phyloP scores from a whole-genome alignment of 2,888 invertebrate genomes.

The Drosophila atripex region DNA sequence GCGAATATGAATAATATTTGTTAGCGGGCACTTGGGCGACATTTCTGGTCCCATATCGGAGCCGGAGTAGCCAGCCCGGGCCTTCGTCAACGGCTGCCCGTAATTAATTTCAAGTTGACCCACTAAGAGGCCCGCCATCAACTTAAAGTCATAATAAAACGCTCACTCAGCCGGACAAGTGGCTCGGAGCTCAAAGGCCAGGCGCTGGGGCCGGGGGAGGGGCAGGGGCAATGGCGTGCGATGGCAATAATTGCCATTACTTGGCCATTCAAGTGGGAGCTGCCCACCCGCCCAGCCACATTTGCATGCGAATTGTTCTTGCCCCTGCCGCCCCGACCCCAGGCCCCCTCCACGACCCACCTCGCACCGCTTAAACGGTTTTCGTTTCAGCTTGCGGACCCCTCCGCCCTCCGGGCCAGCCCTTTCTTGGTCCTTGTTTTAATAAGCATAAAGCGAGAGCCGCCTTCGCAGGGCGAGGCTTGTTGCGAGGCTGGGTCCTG shows the following conservation, averaged over 20 bases:
- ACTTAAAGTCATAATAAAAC: constrained; percentile 63
- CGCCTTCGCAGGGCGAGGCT: constrained; percentile 13
- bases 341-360: neutral
- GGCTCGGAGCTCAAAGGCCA: constrained; percentile 1
- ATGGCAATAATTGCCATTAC: constrained; percentile 72
- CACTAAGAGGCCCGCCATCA: constrained; percentile 58
- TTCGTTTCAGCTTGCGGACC: constrained; percentile 19
- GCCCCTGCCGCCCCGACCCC: constrained; percentile 9
- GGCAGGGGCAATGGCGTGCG: constrained; percentile 57
- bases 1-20: neutral
- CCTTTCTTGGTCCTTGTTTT: neutral
- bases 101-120: constrained; percentile 75
- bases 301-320: constrained; percentile 61
- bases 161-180: constrained; percentile 42
- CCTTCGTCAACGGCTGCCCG: constrained; percentile 22
- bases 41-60: neutral
- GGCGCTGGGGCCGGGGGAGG: neutral
- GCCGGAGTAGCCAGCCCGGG: neutral
- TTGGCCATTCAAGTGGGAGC: constrained; percentile 40
- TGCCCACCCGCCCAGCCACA: constrained; percentile 30
- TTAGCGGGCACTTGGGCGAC: neutral
- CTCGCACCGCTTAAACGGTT: constrained; percentile 31
- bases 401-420: neutral
- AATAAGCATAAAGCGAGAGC: constrained; percentile 34
- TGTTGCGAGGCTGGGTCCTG: neutral